A percentile compares a stretch with the other conserved stretches of the same genome.
Evolutionary conservation across 1,140 invertebrate genomes (phyloP).

Genomic region (Galendromus occidentalis): DNA sequence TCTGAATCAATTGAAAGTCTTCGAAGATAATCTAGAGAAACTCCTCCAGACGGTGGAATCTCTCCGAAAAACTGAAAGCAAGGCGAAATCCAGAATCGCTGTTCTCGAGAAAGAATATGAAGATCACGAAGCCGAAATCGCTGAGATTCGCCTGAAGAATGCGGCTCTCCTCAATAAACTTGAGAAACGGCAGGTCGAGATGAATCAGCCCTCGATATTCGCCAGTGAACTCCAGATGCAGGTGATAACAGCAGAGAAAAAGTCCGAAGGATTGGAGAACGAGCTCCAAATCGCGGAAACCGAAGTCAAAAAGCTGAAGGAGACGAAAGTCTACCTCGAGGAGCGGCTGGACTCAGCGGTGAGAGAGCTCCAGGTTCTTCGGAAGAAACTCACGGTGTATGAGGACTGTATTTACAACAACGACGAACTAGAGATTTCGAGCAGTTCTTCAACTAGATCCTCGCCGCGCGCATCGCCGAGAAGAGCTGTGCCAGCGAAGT

Average conservation of each 20-base stretch:
- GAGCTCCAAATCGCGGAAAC: background rate
- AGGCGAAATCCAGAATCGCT: background rate
- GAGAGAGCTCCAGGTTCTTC: background rate
- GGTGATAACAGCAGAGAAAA: background rate
- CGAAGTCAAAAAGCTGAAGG: background rate
- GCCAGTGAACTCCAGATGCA: constrained; percentile 1
- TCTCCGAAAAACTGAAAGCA: background rate
- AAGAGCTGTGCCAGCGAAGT: background rate
- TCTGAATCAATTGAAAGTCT: background rate
- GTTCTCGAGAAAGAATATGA: background rate
- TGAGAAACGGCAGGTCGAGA: constrained; percentile 3
- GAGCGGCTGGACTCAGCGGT: background rate
- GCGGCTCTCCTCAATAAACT: background rate
- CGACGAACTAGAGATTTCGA: background rate
- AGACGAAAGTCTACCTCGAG: background rate
- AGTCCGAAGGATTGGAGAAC: background rate
- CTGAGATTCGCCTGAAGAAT: background rate
- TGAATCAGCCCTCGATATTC: constrained; percentile 1
- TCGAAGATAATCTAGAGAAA: background rate
- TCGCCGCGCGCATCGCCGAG: background rate
- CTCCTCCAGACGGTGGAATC: background rate
- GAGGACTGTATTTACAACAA: background rate
- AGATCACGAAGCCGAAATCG: background rate
- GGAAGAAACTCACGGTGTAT: background rate
- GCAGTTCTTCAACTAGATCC: background rate